These are phyloP conservation scores for Xiphophorus birchmanni DNA, from an alignment of 2,797 vertebrate genomes.

Conservation along the genomic window DNA sequence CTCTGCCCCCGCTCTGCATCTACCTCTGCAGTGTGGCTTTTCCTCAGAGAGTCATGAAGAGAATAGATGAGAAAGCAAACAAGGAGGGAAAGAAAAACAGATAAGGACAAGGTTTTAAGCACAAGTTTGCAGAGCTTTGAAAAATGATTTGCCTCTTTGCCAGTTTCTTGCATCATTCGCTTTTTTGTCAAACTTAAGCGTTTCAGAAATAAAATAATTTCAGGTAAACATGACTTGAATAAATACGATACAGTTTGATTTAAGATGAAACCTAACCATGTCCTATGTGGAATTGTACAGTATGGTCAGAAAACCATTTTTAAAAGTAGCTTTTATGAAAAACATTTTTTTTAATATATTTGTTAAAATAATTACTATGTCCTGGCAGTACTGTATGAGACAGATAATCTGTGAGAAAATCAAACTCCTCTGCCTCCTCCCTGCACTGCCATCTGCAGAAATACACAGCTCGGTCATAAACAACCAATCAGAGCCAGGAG, in stretches of 20 bases:
- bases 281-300: not conserved
- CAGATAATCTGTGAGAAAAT: too few relatives aligned
- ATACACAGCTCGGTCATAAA: too few relatives aligned
- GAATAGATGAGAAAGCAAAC: slow-evolving; percentile 45
- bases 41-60: slow-evolving; percentile 52
- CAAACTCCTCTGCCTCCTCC: too few relatives aligned
- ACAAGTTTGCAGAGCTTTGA: slow-evolving; percentile 5
- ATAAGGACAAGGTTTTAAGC: slow-evolving; percentile 53
- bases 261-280: not conserved
- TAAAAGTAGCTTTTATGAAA: not conserved
- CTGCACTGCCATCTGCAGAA: too few relatives aligned
- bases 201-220: not conserved
- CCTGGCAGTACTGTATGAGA: too few relatives aligned
- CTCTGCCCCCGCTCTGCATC: slow-evolving; percentile 65
- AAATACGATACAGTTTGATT: not conserved
- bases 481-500: too few relatives aligned
- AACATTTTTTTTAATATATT: too few relatives aligned
- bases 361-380: too few relatives aligned
- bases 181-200: not conserved
- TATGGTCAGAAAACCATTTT: not conserved
- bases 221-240: not conserved
- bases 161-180: not conserved
- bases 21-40: slow-evolving; percentile 72
- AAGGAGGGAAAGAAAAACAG: slow-evolving; percentile 36
- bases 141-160: not conserved